phyloP scores from a whole-genome alignment of 2,888 invertebrate genomes.

The Pandemis corylana region DNA sequence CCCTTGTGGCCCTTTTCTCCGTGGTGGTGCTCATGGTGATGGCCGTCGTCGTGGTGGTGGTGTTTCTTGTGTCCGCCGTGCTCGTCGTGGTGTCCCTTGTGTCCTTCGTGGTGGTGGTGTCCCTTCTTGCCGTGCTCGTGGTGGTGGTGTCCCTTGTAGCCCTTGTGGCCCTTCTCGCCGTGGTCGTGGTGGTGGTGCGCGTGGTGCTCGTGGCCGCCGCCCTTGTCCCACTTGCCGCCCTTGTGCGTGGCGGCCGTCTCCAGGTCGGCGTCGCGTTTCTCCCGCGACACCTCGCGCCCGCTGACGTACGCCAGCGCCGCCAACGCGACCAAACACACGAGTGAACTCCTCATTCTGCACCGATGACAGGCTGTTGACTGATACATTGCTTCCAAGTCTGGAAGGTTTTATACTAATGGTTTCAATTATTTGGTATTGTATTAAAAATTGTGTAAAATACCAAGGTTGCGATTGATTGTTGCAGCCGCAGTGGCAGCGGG shows the following conservation, averaged over 20 bases:
- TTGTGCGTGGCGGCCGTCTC: slow-evolving; percentile 80
- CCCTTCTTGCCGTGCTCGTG: slow-evolving; percentile 89
- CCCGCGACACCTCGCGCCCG: slow-evolving; percentile 80
- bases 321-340: slow-evolving; percentile 74
- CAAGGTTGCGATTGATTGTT: slow-evolving; percentile 75
- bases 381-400: slow-evolving; percentile 58
- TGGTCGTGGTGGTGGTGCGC: slow-evolving; percentile 87
- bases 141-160: slow-evolving; percentile 88
- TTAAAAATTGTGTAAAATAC: slow-evolving; percentile 78
- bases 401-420: slow-evolving; percentile 77
- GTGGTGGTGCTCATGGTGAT: slow-evolving; percentile 87
- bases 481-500: slow-evolving; percentile 54
- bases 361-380: slow-evolving; percentile 69
- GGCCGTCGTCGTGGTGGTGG: slow-evolving; percentile 88
- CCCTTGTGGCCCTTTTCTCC: slow-evolving; percentile 88
- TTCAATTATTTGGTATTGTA: slow-evolving; percentile 68
- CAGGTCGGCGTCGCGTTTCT: slow-evolving; percentile 81
- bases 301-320: slow-evolving; percentile 82
- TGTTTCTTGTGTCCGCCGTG: slow-evolving; percentile 87
- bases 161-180: slow-evolving; percentile 90
- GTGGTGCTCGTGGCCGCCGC: slow-evolving; percentile 88
- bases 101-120: slow-evolving; percentile 89
- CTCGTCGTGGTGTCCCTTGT: slow-evolving; percentile 86
- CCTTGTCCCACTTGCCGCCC: slow-evolving; percentile 82
- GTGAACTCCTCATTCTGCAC: slow-evolving; percentile 71